Percentiles rank a stretch among this genome's conserved stretches.
These are phyloP conservation scores for Petrolisthes cinctipes DNA, from an alignment of 2,888 invertebrate genomes.

Conservation along the genomic window DNA sequence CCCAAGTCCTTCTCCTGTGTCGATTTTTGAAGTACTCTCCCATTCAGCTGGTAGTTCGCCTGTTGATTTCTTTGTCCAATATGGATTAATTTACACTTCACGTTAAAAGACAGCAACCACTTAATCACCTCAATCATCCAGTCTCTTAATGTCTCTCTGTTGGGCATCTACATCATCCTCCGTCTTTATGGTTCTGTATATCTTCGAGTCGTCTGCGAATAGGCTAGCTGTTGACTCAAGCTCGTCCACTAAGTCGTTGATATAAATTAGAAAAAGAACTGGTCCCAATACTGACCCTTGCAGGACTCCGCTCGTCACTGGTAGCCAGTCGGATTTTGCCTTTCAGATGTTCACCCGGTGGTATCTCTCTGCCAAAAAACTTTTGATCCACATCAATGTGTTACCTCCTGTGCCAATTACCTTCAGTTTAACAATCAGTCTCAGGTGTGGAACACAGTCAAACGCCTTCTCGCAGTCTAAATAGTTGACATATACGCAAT, in stretches of 20 bases:
- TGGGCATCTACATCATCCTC: too few relatives aligned
- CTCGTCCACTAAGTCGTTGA: neutral
- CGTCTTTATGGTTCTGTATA: too few relatives aligned
- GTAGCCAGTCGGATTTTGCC: conserved; percentile 16
- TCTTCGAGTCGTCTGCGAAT: neutral
- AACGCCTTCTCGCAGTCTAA: conserved; percentile 35
- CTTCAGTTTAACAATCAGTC: neutral
- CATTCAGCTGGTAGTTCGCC: neutral
- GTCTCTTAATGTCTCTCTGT: neutral
- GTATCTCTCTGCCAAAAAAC: conserved; percentile 19
- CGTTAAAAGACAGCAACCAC: neutral
- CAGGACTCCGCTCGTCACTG: conserved; percentile 27
- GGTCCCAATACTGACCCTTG: conserved; percentile 28
- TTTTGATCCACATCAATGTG: conserved; percentile 13
- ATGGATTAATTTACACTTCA: neutral
- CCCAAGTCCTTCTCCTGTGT: too few relatives aligned
- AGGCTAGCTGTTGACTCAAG: neutral
- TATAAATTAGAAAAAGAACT: conserved; percentile 22
- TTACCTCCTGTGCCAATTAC: neutral
- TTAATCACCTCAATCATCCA: neutral
- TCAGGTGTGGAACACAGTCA: conserved; percentile 19
- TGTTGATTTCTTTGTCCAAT: neutral
- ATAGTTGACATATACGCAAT: conserved; percentile 23
- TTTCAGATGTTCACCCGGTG: conserved; percentile 20
- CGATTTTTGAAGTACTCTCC: too few relatives aligned